Evolutionary conservation across 2,797 vertebrate species (phyloP), one percentile per base, ranked within the genome.

Genomic region (Dallia pectoralis): DNA sequence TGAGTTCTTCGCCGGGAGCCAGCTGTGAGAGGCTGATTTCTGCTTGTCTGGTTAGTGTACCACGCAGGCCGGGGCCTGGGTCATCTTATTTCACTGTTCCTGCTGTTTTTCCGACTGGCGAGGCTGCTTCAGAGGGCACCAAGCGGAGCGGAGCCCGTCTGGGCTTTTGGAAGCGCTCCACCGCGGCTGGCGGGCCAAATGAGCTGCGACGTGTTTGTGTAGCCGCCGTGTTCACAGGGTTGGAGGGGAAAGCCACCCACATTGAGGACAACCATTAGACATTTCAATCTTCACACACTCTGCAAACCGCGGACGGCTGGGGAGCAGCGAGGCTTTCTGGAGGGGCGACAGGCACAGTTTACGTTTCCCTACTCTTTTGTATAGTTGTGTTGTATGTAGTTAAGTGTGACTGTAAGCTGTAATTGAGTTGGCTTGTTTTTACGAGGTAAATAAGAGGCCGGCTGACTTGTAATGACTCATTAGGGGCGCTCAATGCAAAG

Each of bases 181-280:
- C 85, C 82, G 67, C 81, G 77, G 84, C 81, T 82, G 85, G 79
- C 87, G 76, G 81, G 78, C 79, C 65, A 87, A 91, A 86, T 85
- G 87, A 89, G 80, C 87, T 82, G 70, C 80, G 78, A 74, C 82
- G 87, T 93, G 88, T 93, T 94, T 94, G 87, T 92, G 83, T 93
- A 90, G 89, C 88, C 86, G 86, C 89, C 88, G 78, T 88, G 85
- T 89, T 91, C 85, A 79, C 19, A 7, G 77, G 88, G 85, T 76
- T 84, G 78, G 84, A 82, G 85, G 82, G 86, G 82, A 85, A 89
- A 92, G 86, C 93, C 93, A 93, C 93, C 93, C 92, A 94, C 93
- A 89, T 88, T 80, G 91, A 82, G 64, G 79, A 85, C 87, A 81
- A 84, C 85, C 81, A 49, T 84, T 73, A 88, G 81, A 82, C 84